A percentile compares a stretch with the other conserved stretches of the same genome.
Conservation (phyloP, 2,888 invertebrate species). For the Heliothis peltigera region DNA sequence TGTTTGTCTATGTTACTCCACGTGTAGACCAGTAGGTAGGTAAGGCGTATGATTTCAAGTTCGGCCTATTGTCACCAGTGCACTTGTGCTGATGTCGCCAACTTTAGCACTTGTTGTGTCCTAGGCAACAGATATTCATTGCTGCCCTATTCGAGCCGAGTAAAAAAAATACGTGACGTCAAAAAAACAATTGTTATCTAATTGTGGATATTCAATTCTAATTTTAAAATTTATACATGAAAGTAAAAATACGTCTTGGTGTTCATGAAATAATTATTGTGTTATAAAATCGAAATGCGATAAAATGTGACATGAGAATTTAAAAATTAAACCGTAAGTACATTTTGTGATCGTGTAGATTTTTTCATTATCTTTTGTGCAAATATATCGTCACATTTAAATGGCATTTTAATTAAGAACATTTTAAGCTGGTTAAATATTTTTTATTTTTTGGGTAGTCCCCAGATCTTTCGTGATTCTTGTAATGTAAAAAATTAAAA, state of each 20-base stretch:
- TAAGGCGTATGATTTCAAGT: conserved; percentile 68
- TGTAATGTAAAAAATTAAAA: no score
- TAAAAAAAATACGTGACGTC: background rate
- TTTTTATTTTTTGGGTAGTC: conserved; percentile 1
- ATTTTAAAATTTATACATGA: background rate
- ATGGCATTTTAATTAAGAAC: conserved; percentile 11
- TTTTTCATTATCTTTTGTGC: conserved; percentile 27
- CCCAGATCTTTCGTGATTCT: background rate
- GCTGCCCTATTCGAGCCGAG: background rate
- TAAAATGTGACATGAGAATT: conserved; percentile 35
- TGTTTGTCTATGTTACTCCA: conserved; percentile 65
- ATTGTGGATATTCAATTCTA: background rate
- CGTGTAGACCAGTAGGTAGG: conserved; percentile 66
- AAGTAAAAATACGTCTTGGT: background rate
- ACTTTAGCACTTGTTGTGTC: conserved; percentile 22
- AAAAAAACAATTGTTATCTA: no score
- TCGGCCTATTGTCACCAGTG: conserved; percentile 55
- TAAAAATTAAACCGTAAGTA: conserved; percentile 44
- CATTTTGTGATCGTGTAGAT: conserved; percentile 23
- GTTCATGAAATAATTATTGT: conserved; percentile 14
- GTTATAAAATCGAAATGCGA: conserved; percentile 20
- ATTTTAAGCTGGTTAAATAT: background rate
- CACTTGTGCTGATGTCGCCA: conserved; percentile 23
- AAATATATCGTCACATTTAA: conserved; percentile 22
- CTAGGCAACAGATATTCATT: conserved; percentile 10